Base-by-base conservation (phyloP, 2,113 vertebrate genomes). In the Cyprinus carpio region DNA sequence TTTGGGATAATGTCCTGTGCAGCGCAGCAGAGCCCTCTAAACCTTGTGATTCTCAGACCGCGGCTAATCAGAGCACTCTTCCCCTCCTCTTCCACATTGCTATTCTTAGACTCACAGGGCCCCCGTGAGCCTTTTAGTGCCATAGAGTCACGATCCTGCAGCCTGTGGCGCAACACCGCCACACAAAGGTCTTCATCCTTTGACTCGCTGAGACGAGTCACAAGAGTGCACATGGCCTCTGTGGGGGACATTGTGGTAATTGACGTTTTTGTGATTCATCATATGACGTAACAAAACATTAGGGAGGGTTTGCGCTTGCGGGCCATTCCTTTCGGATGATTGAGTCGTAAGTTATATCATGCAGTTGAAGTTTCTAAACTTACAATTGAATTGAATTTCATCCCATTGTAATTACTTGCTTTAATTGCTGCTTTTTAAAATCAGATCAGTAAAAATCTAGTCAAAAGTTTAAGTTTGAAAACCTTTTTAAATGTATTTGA, bases 151-250 rank as follows among this genome's bases (percentile, higher is more conserved):
- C 83, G 20, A 80, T 85, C 78, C 43, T 51, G 40, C 74, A 86
- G 88, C 88, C 86, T 69, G 83, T 71, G 29, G 88, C 31, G 60
- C 86, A 87, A 89, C 86, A 87, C 86, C 67, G 64, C 75, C 64
- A 65, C 84, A 89, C 88, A 89, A 89, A 86, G 84, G 81, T 84
- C 84, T 84, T 84, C 81, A 71, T 84, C 86, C 85, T 85, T 89
- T 89, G 88, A 85, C 88, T 89, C 77, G 31, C 65, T 78, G 86
- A 83, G 85, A 83, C 62, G 20, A 84, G 88, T 54, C 82, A 84
- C 82, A 88, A 88, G 88, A 79, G 87, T 80, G 87, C 87, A 86
- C 85, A 84, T 80, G 78, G 82, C 84, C 87, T 74, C 60, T 23
- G 72, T 27, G 78, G 78, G 62, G 72, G 60, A 80, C 80, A 56